A percentile compares a stretch with the other conserved stretches of the same genome.
Conservation (phyloP, 2,113 vertebrate species). For the Hippopotamus amphibius region DNA sequence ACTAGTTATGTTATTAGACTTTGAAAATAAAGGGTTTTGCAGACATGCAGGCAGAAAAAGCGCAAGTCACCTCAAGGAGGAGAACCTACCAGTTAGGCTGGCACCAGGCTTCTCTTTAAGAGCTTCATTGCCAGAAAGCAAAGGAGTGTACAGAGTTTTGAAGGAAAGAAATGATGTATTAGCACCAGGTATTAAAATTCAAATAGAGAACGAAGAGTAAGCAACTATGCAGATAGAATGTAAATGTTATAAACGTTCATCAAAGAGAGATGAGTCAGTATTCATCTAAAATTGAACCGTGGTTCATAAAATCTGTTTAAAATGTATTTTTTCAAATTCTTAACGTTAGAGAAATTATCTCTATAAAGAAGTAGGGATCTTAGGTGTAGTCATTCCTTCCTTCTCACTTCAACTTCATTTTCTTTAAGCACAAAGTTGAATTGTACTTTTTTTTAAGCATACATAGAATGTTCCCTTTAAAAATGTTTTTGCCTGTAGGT, state of each 20-base stretch:
- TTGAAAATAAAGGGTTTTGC: background rate
- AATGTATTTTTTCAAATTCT: background rate
- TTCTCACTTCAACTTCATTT: constrained; percentile 37
- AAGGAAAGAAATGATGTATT: background rate
- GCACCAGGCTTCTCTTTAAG: background rate
- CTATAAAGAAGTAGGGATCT: background rate
- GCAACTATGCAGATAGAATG: background rate
- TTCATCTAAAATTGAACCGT: background rate
- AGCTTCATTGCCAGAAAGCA: background rate
- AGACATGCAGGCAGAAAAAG: background rate
- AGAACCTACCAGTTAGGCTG: background rate
- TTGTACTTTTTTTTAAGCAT: background rate
- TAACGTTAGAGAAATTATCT: background rate
- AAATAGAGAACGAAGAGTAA: background rate
- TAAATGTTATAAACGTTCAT: background rate
- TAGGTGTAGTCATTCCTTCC: constrained; percentile 18
- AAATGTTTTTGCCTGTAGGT: background rate
- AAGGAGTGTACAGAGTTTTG: background rate
- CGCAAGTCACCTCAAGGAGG: background rate
- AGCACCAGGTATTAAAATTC: background rate
- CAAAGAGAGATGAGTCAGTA: background rate
- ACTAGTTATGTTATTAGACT: background rate
- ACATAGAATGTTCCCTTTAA: background rate
- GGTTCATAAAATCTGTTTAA: background rate
- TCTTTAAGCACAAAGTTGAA: constrained; percentile 20